Evolutionary conservation across 2,888 invertebrate species (phyloP).

Genomic region (Spisula solida): DNA sequence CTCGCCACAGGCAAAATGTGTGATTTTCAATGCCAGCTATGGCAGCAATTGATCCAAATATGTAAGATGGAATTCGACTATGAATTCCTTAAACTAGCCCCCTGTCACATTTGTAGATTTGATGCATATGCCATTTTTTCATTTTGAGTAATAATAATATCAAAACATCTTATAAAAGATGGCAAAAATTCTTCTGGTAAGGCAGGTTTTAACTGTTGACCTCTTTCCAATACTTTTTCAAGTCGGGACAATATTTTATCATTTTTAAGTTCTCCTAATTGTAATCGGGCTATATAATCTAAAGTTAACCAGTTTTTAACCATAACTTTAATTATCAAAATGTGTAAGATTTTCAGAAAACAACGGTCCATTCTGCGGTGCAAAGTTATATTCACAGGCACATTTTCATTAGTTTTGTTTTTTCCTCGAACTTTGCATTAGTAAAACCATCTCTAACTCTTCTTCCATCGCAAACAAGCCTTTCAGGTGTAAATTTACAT

Average conservation of each 20-base stretch:
- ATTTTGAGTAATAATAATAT: conserved; percentile 7
- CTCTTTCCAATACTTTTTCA: conserved; percentile 25
- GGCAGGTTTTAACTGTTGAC: neutral
- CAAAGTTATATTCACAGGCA: conserved; percentile 20
- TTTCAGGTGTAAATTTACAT: conserved; percentile 44
- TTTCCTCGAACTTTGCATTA: conserved; percentile 59
- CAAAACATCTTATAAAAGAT: conserved; percentile 31
- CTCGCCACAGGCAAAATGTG: no score
- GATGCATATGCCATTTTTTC: conserved; percentile 45
- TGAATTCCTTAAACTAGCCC: no score
- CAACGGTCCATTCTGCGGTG: conserved; percentile 47
- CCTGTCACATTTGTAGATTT: conserved; percentile 51
- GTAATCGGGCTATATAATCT: neutral
- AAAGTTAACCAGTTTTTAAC: neutral
- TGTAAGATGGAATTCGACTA: no score
- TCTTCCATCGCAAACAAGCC: conserved; percentile 58
- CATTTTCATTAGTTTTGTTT: conserved; percentile 29
- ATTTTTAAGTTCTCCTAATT: neutral
- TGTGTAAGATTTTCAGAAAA: conserved; percentile 35
- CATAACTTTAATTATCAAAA: neutral
- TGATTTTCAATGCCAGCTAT: no score
- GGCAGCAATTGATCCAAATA: no score
- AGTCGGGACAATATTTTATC: neutral
- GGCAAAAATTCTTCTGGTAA: conserved; percentile 31
- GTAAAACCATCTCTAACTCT: conserved; percentile 55